Conservation (phyloP, 1,140 invertebrate species). For the Zaprionus kolodkinae region DNA sequence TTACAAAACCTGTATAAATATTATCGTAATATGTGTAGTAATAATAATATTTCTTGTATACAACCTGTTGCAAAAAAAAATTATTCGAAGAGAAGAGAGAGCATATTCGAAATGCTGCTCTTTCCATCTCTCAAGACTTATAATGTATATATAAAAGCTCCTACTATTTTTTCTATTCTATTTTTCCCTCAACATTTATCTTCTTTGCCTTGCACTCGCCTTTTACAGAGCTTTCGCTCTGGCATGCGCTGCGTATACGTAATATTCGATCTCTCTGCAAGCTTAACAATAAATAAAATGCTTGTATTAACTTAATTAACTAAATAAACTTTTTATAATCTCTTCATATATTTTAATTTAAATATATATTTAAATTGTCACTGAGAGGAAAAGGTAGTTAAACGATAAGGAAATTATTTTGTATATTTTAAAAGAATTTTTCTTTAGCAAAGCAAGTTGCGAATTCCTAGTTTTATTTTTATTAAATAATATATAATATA, state of each 20-base stretch:
- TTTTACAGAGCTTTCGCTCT: constrained; percentile 54
- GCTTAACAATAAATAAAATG: constrained; percentile 12
- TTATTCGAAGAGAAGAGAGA: neutral
- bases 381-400: neutral
- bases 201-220: constrained; percentile 1
- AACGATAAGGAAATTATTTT: neutral
- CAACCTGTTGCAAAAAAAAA: constrained; percentile 64
- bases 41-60: constrained; percentile 38
- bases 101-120: neutral
- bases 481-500: neutral
- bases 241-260: constrained; percentile 65
- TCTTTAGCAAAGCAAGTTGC: neutral
- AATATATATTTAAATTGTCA: neutral
- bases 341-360: neutral
- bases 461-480: neutral
- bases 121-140: neutral
- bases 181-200: constrained; percentile 38
- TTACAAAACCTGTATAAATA: constrained; percentile 7
- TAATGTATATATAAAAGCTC: constrained; percentile 46
- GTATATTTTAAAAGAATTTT: neutral
- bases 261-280: constrained; percentile 47
- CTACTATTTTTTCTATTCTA: constrained; percentile 25
- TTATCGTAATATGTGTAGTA: neutral
- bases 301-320: neutral
- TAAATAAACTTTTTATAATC: constrained; percentile 3